Conservation (phyloP, 2,888 invertebrate genomes). For the Bembecia ichneumoniformis region DNA sequence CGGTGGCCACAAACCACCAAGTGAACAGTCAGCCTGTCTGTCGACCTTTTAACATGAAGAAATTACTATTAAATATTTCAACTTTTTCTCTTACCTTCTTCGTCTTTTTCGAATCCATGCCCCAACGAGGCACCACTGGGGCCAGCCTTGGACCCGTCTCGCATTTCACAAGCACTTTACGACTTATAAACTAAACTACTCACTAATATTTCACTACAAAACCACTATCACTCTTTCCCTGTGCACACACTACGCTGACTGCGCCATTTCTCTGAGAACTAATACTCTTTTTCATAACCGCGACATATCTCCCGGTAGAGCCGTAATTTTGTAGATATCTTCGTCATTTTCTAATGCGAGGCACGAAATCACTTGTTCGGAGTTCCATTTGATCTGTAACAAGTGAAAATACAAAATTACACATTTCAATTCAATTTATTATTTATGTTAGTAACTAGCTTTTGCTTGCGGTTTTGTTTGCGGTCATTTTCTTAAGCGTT, state of each 20-base stretch:
- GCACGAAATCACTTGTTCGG: background rate
- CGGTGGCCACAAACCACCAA: too few relatives aligned
- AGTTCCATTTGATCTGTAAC: background rate
- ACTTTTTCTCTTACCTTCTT: slow-evolving; percentile 35
- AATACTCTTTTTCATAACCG: background rate
- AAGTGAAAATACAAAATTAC: background rate
- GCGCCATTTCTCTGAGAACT: slow-evolving; percentile 18
- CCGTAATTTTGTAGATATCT: background rate
- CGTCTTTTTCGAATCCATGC: slow-evolving; percentile 40
- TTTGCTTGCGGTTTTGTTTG: too few relatives aligned
- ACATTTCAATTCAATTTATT: background rate
- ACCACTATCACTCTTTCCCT: background rate
- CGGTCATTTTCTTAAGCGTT: too few relatives aligned
- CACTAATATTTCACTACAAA: slow-evolving; percentile 19
- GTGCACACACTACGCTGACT: slow-evolving; percentile 14
- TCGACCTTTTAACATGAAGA: too few relatives aligned
- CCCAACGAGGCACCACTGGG: slow-evolving; percentile 52
- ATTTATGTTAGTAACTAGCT: too few relatives aligned
- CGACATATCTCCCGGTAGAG: background rate
- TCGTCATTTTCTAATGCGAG: background rate
- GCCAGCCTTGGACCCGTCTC: slow-evolving; percentile 56
- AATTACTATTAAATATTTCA: too few relatives aligned
- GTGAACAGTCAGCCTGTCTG: too few relatives aligned
- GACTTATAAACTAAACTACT: slow-evolving; percentile 19
- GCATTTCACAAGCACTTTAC: slow-evolving; percentile 51